Evolutionary conservation across 2,113 vertebrate species (phyloP), one percentile per base, ranked within the genome.

Genomic region (Rhinopomastus cyanomelas): DNA sequence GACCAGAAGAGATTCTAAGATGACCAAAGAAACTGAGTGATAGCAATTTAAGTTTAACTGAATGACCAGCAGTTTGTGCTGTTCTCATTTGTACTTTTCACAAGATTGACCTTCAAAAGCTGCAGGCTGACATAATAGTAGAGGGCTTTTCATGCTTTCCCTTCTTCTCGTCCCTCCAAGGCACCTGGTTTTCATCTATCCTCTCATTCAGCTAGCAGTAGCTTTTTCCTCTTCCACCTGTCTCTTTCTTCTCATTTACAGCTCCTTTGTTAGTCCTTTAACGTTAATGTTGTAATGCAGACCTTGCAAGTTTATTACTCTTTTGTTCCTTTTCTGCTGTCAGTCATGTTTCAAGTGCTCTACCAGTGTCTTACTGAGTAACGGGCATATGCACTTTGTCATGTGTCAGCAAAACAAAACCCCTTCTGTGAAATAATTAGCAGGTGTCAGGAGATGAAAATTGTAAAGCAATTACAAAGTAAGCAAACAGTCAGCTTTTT

Each of bases 391-490:
- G 65, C 51, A 6, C 6, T n/a, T 18, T 65, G 9, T 25, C 27
- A 14, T 64, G 6, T 11, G 21, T 27, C 8, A 57, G 15, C 6
- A 44, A 57, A 53, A 53, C 52, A 48, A 62, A 17, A 11, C 3
- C 1, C 1, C 3, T 44, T 44, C 3, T 55, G 29, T 30, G 26
- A 81, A 77, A 29, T 49, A 73, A 51, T 2, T 29, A 44, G 32
- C 22, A 56, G 3, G 5, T 52, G 44, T 39, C 13, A 82, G 27
- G n/a, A 48, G 3, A 74, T 78, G 17, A 34, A 74, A 62, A 64
- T 5, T 20, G 61, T 44, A 42, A 57, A 34, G 9, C 3, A 34
- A 36, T 1, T 12, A n/a, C n/a, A n/a, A 60, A 3, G 1, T 1
- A 48, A 52, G 8, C 1, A 48, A 32, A 5, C 4, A 39, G n/a